Evolutionary conservation across 2,797 vertebrate species (phyloP).

Genomic region (Morus bassanus): DNA sequence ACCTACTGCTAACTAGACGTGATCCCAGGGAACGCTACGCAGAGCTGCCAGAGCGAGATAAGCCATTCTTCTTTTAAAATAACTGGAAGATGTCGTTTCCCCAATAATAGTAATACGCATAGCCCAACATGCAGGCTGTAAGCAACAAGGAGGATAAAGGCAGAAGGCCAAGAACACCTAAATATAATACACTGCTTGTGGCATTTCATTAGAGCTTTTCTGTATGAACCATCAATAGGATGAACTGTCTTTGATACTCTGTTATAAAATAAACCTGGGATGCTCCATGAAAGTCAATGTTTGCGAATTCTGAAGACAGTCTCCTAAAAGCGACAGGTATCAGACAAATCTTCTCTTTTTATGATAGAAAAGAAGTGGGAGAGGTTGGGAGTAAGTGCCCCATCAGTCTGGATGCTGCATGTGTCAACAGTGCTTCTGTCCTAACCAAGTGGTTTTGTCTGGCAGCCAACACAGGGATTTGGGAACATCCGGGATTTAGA

Average conservation of each 20-base stretch:
- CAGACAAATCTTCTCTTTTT: background rate
- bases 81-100: background rate
- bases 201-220: background rate
- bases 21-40: background rate
- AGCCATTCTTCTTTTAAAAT: background rate
- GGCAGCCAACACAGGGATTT: background rate
- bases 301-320: background rate
- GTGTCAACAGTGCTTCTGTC: background rate
- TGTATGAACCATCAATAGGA: background rate
- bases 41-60: background rate
- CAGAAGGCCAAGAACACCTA: background rate
- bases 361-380: background rate
- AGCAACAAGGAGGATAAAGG: background rate
- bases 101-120: accelerated
- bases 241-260: background rate
- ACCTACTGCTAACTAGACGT: accelerated
- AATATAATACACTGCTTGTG: background rate
- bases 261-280: background rate
- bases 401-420: background rate
- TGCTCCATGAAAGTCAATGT: background rate
- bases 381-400: background rate
- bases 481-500: background rate
- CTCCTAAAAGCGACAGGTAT: background rate
- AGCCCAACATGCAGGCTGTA: background rate
- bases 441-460: background rate